Evolutionary conservation across 2,888 invertebrate genomes (phyloP), one percentile per base, ranked within the genome.

Genomic region (Oscheius sp.): DNA sequence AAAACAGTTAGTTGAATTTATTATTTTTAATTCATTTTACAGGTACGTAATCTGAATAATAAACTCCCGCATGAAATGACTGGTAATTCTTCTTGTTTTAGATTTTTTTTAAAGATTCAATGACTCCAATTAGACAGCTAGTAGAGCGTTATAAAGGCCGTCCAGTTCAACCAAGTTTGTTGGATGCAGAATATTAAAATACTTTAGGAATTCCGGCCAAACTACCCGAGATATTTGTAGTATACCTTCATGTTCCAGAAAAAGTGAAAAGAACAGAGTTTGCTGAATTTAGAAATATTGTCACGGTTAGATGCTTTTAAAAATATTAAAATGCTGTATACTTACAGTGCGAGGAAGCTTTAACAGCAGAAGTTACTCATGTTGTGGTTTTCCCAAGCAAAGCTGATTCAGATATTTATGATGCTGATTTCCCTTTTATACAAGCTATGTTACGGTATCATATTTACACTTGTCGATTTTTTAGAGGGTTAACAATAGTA

Each of bases 121-220:
- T n/a, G n/a, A n/a, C n/a, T 4, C 67, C 67, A 4, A 14, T 67
- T 9, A 28, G 67, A 22, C 33, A 33, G 24, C 32, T 67, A 0
- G 57, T 67, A 8, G 67, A 57, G 17, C 28, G 44, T 20, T 67
- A 67, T 32, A 17, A n/a, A 3, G 38, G 32, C 20, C 41, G 57
- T 36, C 67, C 67, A 1, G 47, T 41, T 24, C 67, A 67, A 32
- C 57, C 59, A 17, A 5, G 65, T 65, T 17, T 44, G 54, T 38
- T 26, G 28, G 2, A 2, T 38, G 17, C 22, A 4, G 6, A 6
- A 8, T 2, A 9, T 20, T 41, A 14, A 9, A n/a, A n/a, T 2
- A 36, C 71, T 68, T 56, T 65, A 74, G 74, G 61, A 1, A 67
- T 75, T n/a, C 71, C 65, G 14, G 71, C 75, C 6, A 66, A 67